Base-by-base conservation (phyloP, 2,113 vertebrate species). In the Mungos mungo region DNA sequence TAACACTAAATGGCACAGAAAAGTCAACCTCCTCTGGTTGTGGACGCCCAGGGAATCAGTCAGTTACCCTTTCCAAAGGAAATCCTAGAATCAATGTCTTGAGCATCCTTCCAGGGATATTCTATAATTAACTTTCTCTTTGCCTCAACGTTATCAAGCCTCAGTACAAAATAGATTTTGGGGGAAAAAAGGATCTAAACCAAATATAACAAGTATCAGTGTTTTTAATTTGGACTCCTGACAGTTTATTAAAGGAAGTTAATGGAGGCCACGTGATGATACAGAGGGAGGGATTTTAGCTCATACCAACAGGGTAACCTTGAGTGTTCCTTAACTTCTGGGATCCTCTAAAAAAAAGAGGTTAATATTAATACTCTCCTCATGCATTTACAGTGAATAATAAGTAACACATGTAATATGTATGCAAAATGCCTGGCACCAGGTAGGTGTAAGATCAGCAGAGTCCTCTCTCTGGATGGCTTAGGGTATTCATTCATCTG, bases 91-190 rank as follows among this genome's bases (percentile, higher is more conserved):
- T 41, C 25, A 79, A 45, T 95, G 87, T 77, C 41, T 19, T 87
- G 10, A 86, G 2, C 50, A 38, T 69, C 41, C 8, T 87, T 79
- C 81, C 47, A 23, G 60, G 47, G 68, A 88, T 66, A 72, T 72
- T 96, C 29, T 71, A 66, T 77, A 95, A 93, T n/a, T 50, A 68
- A n/a, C 74, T 92, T 38, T 81, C n/a, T 54, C 86, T 47, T 96
- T 60, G 65, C 23, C 94, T 45, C 69, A 54, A 33, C 76, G 29
- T 81, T 89, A 80, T 89, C 47, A 84, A 82, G n/a, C 27, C 77
- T 31, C 29, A 29, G 47, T 21, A 79, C 31, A 88, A 69, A 88
- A 35, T 12, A 86, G 84, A 92, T 66, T 82, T 76, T 83, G 21
- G 57, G 7, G 7, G 41, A 74, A 33, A 54, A n/a, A 65, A 23